Base-by-base conservation (phyloP, 1,140 invertebrate genomes). In the Magallana gigas region DNA sequence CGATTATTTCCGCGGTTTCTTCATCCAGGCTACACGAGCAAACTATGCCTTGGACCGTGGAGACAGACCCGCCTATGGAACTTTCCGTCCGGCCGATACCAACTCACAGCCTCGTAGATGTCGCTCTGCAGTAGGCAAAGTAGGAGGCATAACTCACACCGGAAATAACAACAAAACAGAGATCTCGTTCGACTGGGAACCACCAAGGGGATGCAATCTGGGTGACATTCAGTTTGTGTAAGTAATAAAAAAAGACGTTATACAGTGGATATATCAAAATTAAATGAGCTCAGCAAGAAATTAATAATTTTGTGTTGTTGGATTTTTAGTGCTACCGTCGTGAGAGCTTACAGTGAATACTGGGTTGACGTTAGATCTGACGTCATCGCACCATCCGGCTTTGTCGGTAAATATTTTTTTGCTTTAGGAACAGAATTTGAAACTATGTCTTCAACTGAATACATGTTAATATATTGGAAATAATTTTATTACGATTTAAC, bases 141-240 rank as follows among this genome's bases (percentile, higher is more conserved):
- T 88, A 12, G 88, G 88, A 1, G 88, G 88, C 56, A 88, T 88
- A 16, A 88, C 88, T 9, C 88, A 88, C 56, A 88, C 88, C 60
- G 71, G 85, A 48, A 88, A 88, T 58, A 76, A 29, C 12, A 82
- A 88, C 23, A 88, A 88, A 88, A 84, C 64, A 36, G 81, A 80
- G 58, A 85, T 86, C 18, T 84, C 88, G 23, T 80, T 88, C 23
- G 88, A 88, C 29, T 88, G 85, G 85, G 62, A 80, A 16, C 88
- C 85, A 29, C 88, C 88, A 57, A 82, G 80, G 18, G 85, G 85
- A 5, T 88, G 88, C 48, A 88, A 88, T 68, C 57, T 88, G 29
- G 88, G 88, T 57, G 82, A 81, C 8, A 76, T 88, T n/a, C 88
- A 88, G 64, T 88, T 88, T 88, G 88, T 88, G 88, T 88, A 88